Conservation (phyloP, 2,888 invertebrate genomes). For the Zootermopsis nevadensis region DNA sequence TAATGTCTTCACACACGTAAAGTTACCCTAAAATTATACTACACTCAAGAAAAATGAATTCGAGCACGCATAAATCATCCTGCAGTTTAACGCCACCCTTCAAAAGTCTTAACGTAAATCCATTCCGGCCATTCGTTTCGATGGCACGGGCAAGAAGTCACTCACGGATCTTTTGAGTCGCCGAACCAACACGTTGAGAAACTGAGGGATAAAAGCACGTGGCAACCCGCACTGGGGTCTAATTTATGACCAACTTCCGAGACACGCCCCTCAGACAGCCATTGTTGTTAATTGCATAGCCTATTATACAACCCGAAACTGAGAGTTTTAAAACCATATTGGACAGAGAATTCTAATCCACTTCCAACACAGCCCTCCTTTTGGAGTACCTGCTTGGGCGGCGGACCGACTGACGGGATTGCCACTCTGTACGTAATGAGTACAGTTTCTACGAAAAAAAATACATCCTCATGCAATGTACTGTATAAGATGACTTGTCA, state of each 20-base stretch:
- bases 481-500: no score
- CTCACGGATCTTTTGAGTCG: background rate
- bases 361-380: background rate
- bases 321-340: background rate
- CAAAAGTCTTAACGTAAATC: background rate
- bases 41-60: background rate
- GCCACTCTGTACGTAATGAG: no score
- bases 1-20: no score
- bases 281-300: constrained; percentile 33
- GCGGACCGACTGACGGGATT: no score
- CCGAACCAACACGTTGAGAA: constrained; percentile 2
- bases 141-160: background rate
- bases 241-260: constrained; percentile 25
- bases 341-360: background rate
- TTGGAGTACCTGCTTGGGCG: background rate
- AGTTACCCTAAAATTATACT: no score
- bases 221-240: background rate
- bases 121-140: background rate
- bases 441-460: no score
- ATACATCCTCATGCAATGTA: no score
- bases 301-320: constrained; percentile 21
- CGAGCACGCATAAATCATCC: background rate
- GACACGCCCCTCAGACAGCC: constrained; percentile 21
- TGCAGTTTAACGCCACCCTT: background rate
- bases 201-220: background rate